Conservation (phyloP, 2,888 invertebrate genomes). For the Apoderus coryli region DNA sequence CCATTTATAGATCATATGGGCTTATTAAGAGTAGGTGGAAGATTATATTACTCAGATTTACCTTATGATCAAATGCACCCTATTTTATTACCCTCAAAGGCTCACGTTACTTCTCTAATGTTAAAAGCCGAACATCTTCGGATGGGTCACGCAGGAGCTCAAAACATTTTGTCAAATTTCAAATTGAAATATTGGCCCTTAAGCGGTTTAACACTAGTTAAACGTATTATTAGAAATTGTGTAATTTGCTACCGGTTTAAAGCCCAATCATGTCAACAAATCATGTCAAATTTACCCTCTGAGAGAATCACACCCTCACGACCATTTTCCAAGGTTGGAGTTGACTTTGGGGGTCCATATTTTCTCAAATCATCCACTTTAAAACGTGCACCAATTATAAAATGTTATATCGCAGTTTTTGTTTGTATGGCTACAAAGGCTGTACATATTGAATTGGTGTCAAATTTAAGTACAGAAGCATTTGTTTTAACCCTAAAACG, state of each 20-base stretch:
- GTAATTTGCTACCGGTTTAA: conserved; percentile 12
- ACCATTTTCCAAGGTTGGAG: conserved; percentile 14
- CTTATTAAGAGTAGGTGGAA: conserved; percentile 12
- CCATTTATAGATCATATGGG: conserved; percentile 12
- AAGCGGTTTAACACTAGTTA: conserved; percentile 11
- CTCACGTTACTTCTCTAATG: conserved; percentile 8
- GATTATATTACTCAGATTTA: conserved; percentile 11
- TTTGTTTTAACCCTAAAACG: conserved; percentile 10
- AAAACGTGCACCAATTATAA: conserved; percentile 10
- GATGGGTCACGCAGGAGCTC: conserved; percentile 14
- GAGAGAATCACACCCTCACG: conserved; percentile 10
- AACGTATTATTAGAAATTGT: conserved; percentile 12
- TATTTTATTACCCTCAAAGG: conserved; percentile 11
- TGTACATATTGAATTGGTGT: conserved; percentile 12
- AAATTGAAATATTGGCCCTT: conserved; percentile 12
- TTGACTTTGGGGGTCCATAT: conserved; percentile 17
- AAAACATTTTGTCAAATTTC: conserved; percentile 13
- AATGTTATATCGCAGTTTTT: conserved; percentile 12
- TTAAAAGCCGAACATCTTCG: conserved; percentile 10
- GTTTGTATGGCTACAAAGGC: conserved; percentile 10
- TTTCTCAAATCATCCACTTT: conserved; percentile 13
- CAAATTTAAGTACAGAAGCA: conserved; percentile 8
- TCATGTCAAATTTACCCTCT: conserved; percentile 13
- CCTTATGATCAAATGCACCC: conserved; percentile 11
- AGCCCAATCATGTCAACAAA: conserved; percentile 9